These are phyloP conservation scores for Paramuricea clavata DNA, from an alignment of 92 coral and sea anemone genomes.

Conservation along the genomic window DNA sequence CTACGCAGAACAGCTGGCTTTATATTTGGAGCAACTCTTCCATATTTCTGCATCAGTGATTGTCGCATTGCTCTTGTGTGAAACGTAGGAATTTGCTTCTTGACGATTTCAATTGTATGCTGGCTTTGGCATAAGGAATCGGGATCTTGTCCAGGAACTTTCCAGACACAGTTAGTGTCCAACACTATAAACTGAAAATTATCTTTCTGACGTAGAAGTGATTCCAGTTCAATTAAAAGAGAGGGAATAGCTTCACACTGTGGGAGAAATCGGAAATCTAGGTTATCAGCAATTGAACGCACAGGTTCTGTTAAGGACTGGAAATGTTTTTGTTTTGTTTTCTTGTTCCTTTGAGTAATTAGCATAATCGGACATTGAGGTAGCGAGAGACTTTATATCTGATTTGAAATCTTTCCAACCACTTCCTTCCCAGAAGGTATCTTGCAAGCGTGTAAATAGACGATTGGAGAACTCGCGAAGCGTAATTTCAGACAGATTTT, in stretches of 20 bases:
- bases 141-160: not conserved
- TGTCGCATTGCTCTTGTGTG: conserved; percentile 52
- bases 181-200: not conserved
- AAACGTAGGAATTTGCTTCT: not conserved
- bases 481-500: conserved; percentile 44
- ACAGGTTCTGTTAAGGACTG: not conserved
- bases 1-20: conserved; percentile 20
- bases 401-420: not conserved
- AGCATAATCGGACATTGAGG: not conserved
- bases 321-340: not conserved
- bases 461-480: conserved; percentile 28
- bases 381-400: not conserved
- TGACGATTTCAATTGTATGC: not conserved
- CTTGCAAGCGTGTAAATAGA: conserved; percentile 9
- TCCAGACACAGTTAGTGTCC: conserved; percentile 20
- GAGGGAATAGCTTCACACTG: not conserved
- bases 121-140: not conserved
- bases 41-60: conserved; percentile 15
- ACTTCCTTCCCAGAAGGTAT: not conserved
- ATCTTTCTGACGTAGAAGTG: not conserved
- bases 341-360: not conserved
- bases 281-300: not conserved
- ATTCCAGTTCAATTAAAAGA: not conserved
- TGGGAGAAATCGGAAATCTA: not conserved
- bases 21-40: conserved; percentile 32